Evolutionary conservation across 1,140 invertebrate species (phyloP).

Genomic region (Helicoverpa armigera): DNA sequence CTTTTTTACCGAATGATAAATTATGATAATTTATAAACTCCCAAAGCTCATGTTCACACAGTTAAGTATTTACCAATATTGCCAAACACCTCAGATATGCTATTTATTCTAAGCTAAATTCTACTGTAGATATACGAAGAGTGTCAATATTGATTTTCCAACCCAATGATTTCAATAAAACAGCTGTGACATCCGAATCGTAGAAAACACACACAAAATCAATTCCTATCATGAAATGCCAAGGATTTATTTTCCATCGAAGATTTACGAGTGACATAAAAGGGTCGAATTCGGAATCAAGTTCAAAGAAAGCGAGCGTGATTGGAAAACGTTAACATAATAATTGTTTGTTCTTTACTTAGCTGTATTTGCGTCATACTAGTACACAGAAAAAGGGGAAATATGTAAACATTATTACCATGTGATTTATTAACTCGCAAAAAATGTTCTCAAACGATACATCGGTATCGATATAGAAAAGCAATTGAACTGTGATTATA

Average conservation of each 20-base stretch:
- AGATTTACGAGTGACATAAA: conserved; percentile 23
- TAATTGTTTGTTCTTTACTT: conserved; percentile 2
- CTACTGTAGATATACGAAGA: too few species aligned
- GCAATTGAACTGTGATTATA: background rate
- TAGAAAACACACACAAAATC: background rate
- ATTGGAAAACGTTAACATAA: conserved; percentile 12
- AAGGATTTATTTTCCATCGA: conserved; percentile 19
- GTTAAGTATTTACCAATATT: too few species aligned
- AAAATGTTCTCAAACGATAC: too few species aligned
- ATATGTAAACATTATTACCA: background rate
- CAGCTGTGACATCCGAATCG: background rate
- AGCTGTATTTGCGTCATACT: conserved; percentile 11
- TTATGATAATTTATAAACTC: too few species aligned
- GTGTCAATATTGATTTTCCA: too few species aligned
- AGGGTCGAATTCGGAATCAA: conserved; percentile 16
- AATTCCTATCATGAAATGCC: conserved; percentile 3
- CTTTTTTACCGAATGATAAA: too few species aligned
- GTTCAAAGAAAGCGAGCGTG: conserved; percentile 20
- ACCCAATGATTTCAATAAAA: background rate
- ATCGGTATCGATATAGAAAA: too few species aligned
- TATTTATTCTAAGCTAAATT: too few species aligned
- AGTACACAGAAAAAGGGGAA: background rate
- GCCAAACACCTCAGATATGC: too few species aligned
- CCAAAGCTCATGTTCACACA: too few species aligned
- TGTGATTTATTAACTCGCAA: too few species aligned